Base-by-base conservation (phyloP, 2,797 vertebrate genomes). In the Pteronotus mesoamericanus region DNA sequence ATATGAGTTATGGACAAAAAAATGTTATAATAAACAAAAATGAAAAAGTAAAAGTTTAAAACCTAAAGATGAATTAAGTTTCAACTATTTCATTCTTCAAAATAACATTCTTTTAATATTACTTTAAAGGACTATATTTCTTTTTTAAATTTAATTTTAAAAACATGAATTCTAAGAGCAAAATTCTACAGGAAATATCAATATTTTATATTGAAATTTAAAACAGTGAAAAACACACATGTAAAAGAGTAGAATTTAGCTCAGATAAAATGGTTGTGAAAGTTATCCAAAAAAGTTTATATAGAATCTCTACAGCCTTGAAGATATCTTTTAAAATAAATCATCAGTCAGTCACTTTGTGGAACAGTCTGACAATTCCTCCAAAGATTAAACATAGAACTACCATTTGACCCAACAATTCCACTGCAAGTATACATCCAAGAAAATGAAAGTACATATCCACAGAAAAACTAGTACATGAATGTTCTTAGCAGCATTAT, bases 21-120 rank as follows among this genome's bases (percentile, higher is more conserved):
- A n/a, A 95, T 42, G 9, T 4, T 91, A 97, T 89, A 85, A 85
- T 91, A 95, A 93, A 96, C 78, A 88, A 97, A 97, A 96, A 86
- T 4, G 15, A 95, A 95, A 97, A 71, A 84, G 12, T n/a, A 91
- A 95, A 87, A 83, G 11, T 91, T 48, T 94, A 87, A 94, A 94
- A 94, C 59, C 34, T 44, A 93, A 97, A 96, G 26, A 5, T 0
- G 11, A 14, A 86, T 91, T 44, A 21, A 18, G 46, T 92, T 92
- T 71, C 32, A 87, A 95, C 78, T 88, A 94, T 79, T 89, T 91
- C 24, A 74, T 78, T 87, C 16, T 21, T 93, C 37, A 93, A 96
- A 97, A 90, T 37, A 84, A 34, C 22, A 96, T 39, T 68, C 79
- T 77, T 93, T 96, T 53, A 9, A 90, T 74, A 92, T 88, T 92